phyloP scores from a whole-genome alignment of 2,113 vertebrate species.

The Eira barbara region DNA sequence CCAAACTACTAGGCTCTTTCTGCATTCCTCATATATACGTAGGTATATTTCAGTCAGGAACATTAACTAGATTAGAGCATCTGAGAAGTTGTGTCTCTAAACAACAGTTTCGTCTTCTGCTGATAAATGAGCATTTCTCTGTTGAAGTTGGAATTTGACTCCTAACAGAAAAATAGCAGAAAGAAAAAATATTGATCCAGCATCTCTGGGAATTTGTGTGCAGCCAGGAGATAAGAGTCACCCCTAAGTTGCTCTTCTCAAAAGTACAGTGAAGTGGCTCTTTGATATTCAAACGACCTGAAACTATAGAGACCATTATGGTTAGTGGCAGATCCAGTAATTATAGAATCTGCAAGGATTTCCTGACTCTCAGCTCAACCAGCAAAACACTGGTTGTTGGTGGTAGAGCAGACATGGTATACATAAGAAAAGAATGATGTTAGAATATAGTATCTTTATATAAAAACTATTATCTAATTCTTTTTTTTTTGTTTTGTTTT shows the following conservation, averaged over 20 bases:
- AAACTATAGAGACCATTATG: not conserved
- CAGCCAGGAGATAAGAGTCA: not conserved
- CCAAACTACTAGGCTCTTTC: not conserved
- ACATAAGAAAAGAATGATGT: not conserved
- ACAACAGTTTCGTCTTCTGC: not conserved
- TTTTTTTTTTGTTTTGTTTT: not conserved
- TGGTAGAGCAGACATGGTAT: not conserved
- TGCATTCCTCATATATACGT: not conserved
- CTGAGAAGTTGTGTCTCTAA: not conserved
- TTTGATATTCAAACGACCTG: not conserved
- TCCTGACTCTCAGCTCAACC: not conserved
- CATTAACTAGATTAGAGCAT: not conserved
- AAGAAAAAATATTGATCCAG: not conserved
- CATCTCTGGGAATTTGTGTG: not conserved
- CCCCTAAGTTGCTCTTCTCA: not conserved
- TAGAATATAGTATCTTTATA: not conserved
- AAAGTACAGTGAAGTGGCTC: not conserved
- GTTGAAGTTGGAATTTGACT: not conserved
- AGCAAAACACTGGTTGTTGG: not conserved
- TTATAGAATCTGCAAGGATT: not conserved
- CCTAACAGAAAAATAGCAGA: not conserved
- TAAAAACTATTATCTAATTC: not conserved
- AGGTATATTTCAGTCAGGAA: not conserved
- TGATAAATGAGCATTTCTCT: not conserved
- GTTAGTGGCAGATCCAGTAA: not conserved